These are phyloP conservation scores for Sebastolobus altivelis DNA, from an alignment of 2,797 vertebrate species.

Conservation along the genomic window DNA sequence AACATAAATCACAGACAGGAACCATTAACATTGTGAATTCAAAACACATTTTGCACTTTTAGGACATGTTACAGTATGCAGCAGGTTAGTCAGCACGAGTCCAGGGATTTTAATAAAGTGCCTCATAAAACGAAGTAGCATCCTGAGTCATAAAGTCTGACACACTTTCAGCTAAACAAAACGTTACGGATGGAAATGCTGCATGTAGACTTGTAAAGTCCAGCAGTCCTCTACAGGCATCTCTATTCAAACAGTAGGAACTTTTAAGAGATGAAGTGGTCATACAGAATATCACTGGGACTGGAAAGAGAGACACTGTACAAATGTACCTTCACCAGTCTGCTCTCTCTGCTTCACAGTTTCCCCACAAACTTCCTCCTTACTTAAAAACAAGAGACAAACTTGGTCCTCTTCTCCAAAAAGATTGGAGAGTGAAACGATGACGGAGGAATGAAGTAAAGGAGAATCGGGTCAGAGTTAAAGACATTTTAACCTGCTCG, in stretches of 20 bases:
- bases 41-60: not conserved
- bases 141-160: slow-evolving; percentile 49
- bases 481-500: not conserved
- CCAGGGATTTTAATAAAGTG: slow-evolving; percentile 61
- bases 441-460: slow-evolving; percentile 50
- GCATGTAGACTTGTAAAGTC: slow-evolving; percentile 18
- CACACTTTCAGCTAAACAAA: slow-evolving; percentile 7
- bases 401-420: slow-evolving; percentile 50
- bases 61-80: slow-evolving; percentile 12
- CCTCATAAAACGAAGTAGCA: slow-evolving; percentile 47
- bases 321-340: not conserved
- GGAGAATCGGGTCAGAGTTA: slow-evolving; percentile 11
- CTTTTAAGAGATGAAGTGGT: slow-evolving; percentile 34
- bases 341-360: slow-evolving; percentile 35
- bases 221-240: slow-evolving; percentile 36
- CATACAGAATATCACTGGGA: not conserved
- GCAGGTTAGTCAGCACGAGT: slow-evolving; percentile 24
- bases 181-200: slow-evolving; percentile 26
- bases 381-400: slow-evolving; percentile 20
- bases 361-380: slow-evolving; percentile 16
- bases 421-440: slow-evolving; percentile 7
- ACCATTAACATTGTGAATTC: slow-evolving; percentile 6
- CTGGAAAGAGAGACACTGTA: not conserved
- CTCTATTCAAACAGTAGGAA: slow-evolving; percentile 14
- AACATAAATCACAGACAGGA: slow-evolving; percentile 1